Evolutionary conservation across 1,140 invertebrate species (phyloP).

Genomic region (Oryzaephilus surinamensis): DNA sequence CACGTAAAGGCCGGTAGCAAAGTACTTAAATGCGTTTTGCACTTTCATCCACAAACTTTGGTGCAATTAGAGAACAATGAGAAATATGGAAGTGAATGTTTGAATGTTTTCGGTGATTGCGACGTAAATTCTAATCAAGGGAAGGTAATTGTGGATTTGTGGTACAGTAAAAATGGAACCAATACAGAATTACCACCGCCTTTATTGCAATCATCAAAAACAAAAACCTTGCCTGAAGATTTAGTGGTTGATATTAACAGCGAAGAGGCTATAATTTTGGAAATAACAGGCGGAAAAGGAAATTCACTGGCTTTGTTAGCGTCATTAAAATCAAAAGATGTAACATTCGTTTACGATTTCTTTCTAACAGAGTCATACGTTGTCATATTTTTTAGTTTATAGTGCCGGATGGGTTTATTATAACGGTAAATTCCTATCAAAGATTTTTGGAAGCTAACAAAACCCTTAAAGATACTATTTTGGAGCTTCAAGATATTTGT

Average conservation of each 20-base stretch:
- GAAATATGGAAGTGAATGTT: constrained; percentile 14
- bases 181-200: constrained; percentile 8
- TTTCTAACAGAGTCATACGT: not conserved
- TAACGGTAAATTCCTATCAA: constrained; percentile 22
- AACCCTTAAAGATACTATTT: constrained; percentile 18
- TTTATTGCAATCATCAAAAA: not conserved
- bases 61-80: not conserved
- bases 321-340: constrained; percentile 38
- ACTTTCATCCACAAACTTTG: not conserved
- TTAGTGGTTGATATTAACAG: constrained; percentile 15
- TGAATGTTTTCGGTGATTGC: constrained; percentile 18
- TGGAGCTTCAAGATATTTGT: constrained; percentile 25
- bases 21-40: too few species aligned
- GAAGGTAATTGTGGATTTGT: constrained; percentile 19
- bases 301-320: constrained; percentile 53
- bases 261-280: constrained; percentile 18
- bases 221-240: constrained; percentile 10
- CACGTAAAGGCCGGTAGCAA: too few species aligned
- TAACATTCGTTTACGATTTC: constrained; percentile 21
- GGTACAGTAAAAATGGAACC: constrained; percentile 13
- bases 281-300: constrained; percentile 57
- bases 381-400: constrained; percentile 15
- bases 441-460: constrained; percentile 20
- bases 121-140: constrained; percentile 18
- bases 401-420: constrained; percentile 25